Evolutionary conservation across 2,888 invertebrate genomes (phyloP).

Genomic region (Tenthredo notha): DNA sequence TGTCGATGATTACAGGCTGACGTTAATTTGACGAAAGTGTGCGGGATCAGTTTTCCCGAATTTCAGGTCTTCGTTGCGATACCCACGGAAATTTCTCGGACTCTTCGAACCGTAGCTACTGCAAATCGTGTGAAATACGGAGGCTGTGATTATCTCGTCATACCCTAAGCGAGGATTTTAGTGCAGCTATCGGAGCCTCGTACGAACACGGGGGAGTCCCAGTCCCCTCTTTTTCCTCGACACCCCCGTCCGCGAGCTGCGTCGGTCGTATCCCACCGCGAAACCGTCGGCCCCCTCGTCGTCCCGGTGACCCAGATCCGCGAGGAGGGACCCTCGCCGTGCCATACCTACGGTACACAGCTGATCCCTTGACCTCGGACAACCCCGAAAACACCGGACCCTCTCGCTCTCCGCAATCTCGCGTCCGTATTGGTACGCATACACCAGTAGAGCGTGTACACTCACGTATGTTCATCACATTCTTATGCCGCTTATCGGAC

Average conservation of each 20-base stretch:
- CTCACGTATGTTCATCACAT: neutral
- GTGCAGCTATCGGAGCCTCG: constrained; percentile 12
- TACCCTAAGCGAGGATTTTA: constrained; percentile 56
- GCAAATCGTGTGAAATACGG: constrained; percentile 25
- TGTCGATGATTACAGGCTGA: neutral
- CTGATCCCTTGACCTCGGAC: constrained; percentile 74
- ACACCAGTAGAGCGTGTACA: neutral
- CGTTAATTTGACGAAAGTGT: neutral
- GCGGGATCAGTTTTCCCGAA: neutral
- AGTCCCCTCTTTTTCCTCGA: constrained; percentile 68
- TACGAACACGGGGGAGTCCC: constrained; percentile 23
- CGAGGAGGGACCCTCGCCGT: constrained; percentile 67
- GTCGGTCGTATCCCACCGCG: constrained; percentile 45
- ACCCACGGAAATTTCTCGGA: neutral
- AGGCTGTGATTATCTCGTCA: constrained; percentile 73
- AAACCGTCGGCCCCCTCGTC: constrained; percentile 71
- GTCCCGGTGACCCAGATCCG: constrained; percentile 76
- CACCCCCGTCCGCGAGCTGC: constrained; percentile 67
- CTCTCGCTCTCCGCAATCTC: constrained; percentile 54
- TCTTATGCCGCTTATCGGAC: neutral
- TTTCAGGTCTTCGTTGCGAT: neutral
- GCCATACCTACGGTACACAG: constrained; percentile 61
- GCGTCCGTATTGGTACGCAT: neutral
- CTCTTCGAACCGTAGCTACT: neutral
- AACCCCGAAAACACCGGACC: constrained; percentile 69